These are phyloP conservation scores for Hofmannophila pseudospretella DNA, from an alignment of 2,888 invertebrate species.

Conservation along the genomic window DNA sequence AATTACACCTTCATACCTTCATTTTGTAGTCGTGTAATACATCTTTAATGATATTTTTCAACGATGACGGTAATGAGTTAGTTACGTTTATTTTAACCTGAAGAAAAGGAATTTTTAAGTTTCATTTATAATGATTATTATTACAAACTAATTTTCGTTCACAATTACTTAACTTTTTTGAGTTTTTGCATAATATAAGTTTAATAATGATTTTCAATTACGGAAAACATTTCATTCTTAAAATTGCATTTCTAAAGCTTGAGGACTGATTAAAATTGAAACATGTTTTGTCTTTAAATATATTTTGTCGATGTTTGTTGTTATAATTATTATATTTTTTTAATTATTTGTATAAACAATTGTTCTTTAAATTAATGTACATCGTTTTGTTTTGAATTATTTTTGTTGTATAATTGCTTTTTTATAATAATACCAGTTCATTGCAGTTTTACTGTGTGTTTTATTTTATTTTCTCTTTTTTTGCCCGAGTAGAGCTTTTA, in stretches of 20 bases:
- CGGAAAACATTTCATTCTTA: constrained; percentile 63
- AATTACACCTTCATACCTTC: constrained; percentile 44
- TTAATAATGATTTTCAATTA: constrained; percentile 52
- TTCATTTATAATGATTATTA: constrained; percentile 44
- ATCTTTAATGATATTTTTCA: constrained; percentile 33
- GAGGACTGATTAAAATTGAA: constrained; percentile 74
- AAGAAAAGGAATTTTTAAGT: constrained; percentile 50
- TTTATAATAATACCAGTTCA: constrained; percentile 86
- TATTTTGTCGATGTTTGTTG: constrained; percentile 79
- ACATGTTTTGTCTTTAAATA: constrained; percentile 77
- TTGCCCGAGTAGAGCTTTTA: constrained; percentile 62
- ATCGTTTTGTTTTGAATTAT: constrained; percentile 87
- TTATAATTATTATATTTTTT: constrained; percentile 81
- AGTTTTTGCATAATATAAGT: constrained; percentile 71
- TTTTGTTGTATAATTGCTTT: constrained; percentile 87
- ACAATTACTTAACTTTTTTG: constrained; percentile 34
- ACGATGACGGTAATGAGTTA: constrained; percentile 40
- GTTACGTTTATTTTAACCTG: constrained; percentile 47
- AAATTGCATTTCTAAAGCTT: constrained; percentile 76
- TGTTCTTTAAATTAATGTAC: constrained; percentile 87
- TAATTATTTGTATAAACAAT: constrained; percentile 84
- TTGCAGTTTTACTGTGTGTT: constrained; percentile 82
- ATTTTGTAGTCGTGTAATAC: constrained; percentile 34
- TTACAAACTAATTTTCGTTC: constrained; percentile 31
- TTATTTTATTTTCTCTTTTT: constrained; percentile 68